Base-by-base conservation (phyloP, 2,113 vertebrate species). In the Odontophorus gujanensis region DNA sequence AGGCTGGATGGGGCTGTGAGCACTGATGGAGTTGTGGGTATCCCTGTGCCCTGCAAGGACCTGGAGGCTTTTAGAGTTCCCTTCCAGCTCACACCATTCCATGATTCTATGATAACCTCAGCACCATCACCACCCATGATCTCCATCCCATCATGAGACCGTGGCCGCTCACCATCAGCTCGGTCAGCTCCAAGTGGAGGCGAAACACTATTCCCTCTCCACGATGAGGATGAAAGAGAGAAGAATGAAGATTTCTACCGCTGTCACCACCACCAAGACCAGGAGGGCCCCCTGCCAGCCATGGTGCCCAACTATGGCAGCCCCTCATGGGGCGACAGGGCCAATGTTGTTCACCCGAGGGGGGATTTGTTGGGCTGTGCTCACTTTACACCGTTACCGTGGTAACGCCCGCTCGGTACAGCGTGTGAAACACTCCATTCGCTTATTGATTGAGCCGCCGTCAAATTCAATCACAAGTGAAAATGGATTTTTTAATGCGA, bases 401-500 rank as follows among this genome's bases (percentile, higher is more conserved):
- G 95, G 97, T 36, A 79, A 97, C 91, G 0, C 55, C 72, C n/a
- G 72, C 79, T 38, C 3, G 1, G 91, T 38, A 34, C 93, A 1
- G 92, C 62, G 13, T 51, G 95, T n/a, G 96, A 61, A 97, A 92
- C 96, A 79, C 97, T 95, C 96, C 89, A 48, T 92, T 94, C 71
- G 72, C 50, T 76, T 86, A 97, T 97, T 96, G 97, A 98, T 98
- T 96, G 94, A 69, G 73, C 96, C 93, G 84, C 94, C 95, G 97
- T 97, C 97, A 98, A 97, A 98, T 97, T 98, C 97, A 98, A 98
- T 98, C 97, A 96, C 76, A 40, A 97, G 97, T 42, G 97, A 98
- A 98, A 98, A 98, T 98, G 97, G 97, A 97, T 98, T 98, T 98
- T 98, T 98, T 98, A 98, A 98, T 97, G 96, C 95, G 45, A 97